Base-by-base conservation (phyloP, 2,797 vertebrate genomes). In the Tangara arthus region DNA sequence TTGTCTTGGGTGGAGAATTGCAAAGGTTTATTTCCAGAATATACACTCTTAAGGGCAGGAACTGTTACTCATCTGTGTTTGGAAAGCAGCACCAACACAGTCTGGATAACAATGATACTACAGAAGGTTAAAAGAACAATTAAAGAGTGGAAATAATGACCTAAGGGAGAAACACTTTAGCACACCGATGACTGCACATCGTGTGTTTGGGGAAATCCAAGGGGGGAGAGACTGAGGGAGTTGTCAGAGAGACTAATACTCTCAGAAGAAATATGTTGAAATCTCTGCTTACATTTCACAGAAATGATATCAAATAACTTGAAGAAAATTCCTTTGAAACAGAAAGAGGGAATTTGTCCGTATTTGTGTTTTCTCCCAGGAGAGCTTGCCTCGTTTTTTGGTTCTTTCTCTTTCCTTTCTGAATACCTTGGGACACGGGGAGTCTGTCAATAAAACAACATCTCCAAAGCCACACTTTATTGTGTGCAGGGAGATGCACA, bases 11-110 rank as follows among this genome's bases (percentile, higher is more conserved):
- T 96, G 93, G 94, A 86, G 91, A 92, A 81, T 94, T 77, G 77
- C 72, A 90, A 94, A 87, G 61, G 69, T 91, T 94, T 96, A 89
- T 96, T 95, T 96, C 18, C 0, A 94, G 91, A 91, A 68, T 87
- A 77, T 79, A 80, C 79, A 68, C 84, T 93, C 87, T 95, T 91
- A 96, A 89, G 93, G 69, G 85, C 95, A 96, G 95, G 96, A 96
- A 96, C 91, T 94, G 94, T 96, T 96, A 96, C 94, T 96, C 96
- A 96, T 96, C 87, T 89, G 68, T 91, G 85, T 93, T 96, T 95
- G 96, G 93, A 95, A 95, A 93, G 87, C 61, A 94, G n/a, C 71
- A 95, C 30, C 82, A 89, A 59, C 84, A 50, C 39, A 61, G 50
- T 55, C 57, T 91, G 91, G 72, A 64, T 91, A 96, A 96, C 96